Evolutionary conservation across 2,113 vertebrate species (phyloP).

Genomic region (Ellobius talpinus): DNA sequence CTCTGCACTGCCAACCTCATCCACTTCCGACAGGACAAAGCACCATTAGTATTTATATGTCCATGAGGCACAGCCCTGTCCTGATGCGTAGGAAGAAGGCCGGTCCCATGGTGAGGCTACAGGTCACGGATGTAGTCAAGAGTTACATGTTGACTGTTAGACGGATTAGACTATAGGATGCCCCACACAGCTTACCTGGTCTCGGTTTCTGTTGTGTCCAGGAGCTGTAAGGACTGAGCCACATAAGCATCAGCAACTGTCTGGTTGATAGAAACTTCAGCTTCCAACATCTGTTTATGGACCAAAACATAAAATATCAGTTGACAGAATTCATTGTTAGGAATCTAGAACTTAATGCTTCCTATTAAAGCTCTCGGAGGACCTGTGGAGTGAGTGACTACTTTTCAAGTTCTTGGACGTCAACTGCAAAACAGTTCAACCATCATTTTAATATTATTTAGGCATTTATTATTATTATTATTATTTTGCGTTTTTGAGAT

Average conservation of each 20-base stretch:
- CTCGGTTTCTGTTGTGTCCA: slow-evolving; percentile 91
- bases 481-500: too few species aligned
- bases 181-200: slow-evolving; percentile 88
- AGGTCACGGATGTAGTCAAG: not conserved
- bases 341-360: not conserved
- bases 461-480: not conserved
- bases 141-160: too few species aligned
- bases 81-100: not conserved
- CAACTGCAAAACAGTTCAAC: not conserved
- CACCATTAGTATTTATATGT: not conserved
- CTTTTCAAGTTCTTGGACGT: slow-evolving; percentile 25
- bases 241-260: slow-evolving; percentile 92
- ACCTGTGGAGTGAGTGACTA: not conserved
- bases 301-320: slow-evolving; percentile 39
- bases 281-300: slow-evolving; percentile 91
- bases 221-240: slow-evolving; percentile 89
- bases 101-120: accelerated
- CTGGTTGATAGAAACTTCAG: slow-evolving; percentile 92
- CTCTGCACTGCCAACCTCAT: not conserved
- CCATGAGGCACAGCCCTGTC: not conserved
- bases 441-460: not conserved
- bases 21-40: not conserved
- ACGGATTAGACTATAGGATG: not conserved
- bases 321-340: not conserved
- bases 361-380: not conserved